Evolutionary conservation across 2,797 vertebrate species (phyloP).

Genomic region (Eidolon dupreanum): DNA sequence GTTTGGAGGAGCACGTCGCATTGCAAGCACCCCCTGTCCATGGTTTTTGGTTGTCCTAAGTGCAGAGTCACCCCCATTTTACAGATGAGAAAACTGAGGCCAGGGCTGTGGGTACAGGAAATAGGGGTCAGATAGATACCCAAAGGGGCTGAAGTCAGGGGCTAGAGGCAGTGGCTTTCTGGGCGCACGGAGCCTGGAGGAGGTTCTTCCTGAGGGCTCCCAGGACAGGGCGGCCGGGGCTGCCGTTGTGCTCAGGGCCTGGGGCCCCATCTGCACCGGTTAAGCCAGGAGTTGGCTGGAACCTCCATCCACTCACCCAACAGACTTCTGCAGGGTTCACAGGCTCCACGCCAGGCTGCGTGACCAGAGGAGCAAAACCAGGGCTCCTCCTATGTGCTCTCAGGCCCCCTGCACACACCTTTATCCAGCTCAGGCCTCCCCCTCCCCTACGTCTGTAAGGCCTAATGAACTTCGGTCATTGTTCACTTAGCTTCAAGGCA

Average conservation of each 20-base stretch:
- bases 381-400: fast-evolving
- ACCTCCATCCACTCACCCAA: background rate
- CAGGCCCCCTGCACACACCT: fast-evolving
- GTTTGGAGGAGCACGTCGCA: fast-evolving
- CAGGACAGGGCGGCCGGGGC: background rate
- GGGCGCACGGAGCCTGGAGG: background rate
- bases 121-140: background rate
- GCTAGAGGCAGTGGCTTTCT: background rate
- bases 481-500: background rate
- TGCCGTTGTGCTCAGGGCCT: background rate
- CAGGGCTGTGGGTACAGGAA: background rate
- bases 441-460: background rate
- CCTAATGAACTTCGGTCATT: background rate
- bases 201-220: background rate
- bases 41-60: background rate
- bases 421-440: background rate
- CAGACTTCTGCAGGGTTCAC: background rate
- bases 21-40: background rate
- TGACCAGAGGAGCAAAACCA: background rate
- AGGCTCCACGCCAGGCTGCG: background rate
- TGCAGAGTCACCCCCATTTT: background rate
- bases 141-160: background rate
- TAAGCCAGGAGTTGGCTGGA: too few species aligned
- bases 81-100: background rate
- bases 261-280: background rate